These are phyloP conservation scores for Neodiprion lecontei DNA, from an alignment of 1,140 invertebrate species.

Conservation along the genomic window DNA sequence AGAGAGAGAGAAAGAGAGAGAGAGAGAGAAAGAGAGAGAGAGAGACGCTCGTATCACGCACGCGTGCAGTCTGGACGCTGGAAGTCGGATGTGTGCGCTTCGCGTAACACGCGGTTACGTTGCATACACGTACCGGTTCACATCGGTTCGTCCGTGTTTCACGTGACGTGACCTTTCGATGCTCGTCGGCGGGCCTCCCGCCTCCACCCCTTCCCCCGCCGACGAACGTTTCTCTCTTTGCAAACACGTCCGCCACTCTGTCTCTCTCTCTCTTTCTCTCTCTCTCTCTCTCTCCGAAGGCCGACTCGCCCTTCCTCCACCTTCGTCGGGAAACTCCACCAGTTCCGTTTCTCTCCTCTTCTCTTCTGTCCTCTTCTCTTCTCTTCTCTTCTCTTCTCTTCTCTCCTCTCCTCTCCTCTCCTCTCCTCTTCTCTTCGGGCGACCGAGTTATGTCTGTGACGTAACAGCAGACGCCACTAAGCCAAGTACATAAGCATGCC, in stretches of 20 bases:
- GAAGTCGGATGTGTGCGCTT: too few relatives aligned
- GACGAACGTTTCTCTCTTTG: not conserved
- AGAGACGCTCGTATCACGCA: not conserved
- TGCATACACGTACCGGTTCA: constrained; percentile 17
- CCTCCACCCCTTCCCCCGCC: constrained; percentile 16
- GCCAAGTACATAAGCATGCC: constrained; percentile 26
- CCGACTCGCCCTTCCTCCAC: constrained; percentile 22
- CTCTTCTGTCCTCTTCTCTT: constrained; percentile 17
- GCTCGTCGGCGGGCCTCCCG: constrained; percentile 7
- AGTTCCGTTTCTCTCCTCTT: not conserved
- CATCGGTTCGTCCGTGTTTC: constrained; percentile 13
- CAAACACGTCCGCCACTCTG: constrained; percentile 13
- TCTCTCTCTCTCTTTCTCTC: constrained; percentile 12
- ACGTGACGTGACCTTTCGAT: constrained; percentile 23
- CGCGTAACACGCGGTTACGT: not conserved
- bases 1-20: not conserved
- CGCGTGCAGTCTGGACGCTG: too few relatives aligned
- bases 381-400: constrained; percentile 13
- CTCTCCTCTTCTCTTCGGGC: not conserved
- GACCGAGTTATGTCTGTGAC: constrained; percentile 15
- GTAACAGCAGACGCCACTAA: not conserved
- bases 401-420: constrained; percentile 3
- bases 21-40: not conserved
- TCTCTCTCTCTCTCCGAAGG: constrained; percentile 1
- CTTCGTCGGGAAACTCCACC: not conserved